phyloP scores from a whole-genome alignment of 53 echinoderm and acorn worm genomes.

The Temnopleurus reevesii region DNA sequence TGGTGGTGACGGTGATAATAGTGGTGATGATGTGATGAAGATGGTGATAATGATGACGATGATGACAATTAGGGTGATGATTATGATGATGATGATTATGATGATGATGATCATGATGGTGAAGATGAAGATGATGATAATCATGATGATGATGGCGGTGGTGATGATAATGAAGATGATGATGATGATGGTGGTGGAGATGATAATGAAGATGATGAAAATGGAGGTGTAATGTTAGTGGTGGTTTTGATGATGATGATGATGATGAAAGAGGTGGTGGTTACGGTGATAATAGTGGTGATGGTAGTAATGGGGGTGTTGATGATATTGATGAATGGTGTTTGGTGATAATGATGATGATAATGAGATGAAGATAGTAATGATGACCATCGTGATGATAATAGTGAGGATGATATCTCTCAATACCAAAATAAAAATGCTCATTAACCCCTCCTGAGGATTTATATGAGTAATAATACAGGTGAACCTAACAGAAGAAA shows the following conservation, averaged over 20 bases:
- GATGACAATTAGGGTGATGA: too few species aligned
- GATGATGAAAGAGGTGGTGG: not conserved
- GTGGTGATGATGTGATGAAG: too few species aligned
- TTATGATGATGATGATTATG: too few species aligned
- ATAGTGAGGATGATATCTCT: not conserved
- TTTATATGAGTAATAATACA: not conserved
- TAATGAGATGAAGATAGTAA: not conserved
- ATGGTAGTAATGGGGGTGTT: not conserved
- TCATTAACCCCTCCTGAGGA: not conserved
- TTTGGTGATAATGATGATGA: not conserved
- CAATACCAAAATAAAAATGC: not conserved
- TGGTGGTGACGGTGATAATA: not conserved
- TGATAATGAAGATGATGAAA: not conserved
- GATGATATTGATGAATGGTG: not conserved
- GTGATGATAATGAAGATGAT: too few species aligned
- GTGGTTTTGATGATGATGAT: not conserved
- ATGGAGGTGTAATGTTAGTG: not conserved
- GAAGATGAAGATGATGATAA: too few species aligned
- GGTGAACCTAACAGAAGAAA: not conserved
- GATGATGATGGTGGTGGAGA: not conserved
- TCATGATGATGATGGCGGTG: too few species aligned
- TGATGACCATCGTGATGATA: not conserved
- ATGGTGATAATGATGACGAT: too few species aligned
- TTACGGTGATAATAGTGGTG: not conserved
- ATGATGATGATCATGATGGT: too few species aligned